A percentile compares a stretch with the other conserved stretches of the same genome.
Evolutionary conservation across 2,113 vertebrate genomes (phyloP).

Genomic region (Rana temporaria): DNA sequence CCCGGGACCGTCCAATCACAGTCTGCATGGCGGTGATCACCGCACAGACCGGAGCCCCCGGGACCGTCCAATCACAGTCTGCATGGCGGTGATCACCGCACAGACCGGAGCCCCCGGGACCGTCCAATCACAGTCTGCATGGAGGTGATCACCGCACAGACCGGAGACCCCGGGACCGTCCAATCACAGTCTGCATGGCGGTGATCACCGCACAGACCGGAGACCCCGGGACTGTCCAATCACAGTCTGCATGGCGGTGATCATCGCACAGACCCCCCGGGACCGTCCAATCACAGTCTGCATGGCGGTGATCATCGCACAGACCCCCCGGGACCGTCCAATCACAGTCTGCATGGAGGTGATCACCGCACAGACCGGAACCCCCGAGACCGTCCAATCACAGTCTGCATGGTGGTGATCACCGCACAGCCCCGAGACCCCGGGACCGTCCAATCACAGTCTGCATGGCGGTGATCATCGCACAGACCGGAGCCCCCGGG

Average conservation of each 20-base stretch:
- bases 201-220: too few relatives aligned
- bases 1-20: not conserved
- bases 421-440: not conserved
- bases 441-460: not conserved
- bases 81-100: too few relatives aligned
- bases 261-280: not conserved
- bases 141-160: too few relatives aligned
- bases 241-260: too few relatives aligned
- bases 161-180: not conserved
- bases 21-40: too few relatives aligned
- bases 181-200: not conserved
- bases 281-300: not conserved
- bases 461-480: too few relatives aligned
- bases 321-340: not conserved
- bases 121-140: not conserved
- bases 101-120: not conserved
- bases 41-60: not conserved
- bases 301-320: too few relatives aligned
- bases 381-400: not conserved
- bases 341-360: not conserved
- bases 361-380: too few relatives aligned
- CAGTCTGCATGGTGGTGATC: too few relatives aligned
- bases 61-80: not conserved
- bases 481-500: not conserved
- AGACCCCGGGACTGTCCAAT: not conserved